These are phyloP conservation scores for Ectemnius lituratus DNA, from an alignment of 2,888 invertebrate genomes.

Conservation along the genomic window DNA sequence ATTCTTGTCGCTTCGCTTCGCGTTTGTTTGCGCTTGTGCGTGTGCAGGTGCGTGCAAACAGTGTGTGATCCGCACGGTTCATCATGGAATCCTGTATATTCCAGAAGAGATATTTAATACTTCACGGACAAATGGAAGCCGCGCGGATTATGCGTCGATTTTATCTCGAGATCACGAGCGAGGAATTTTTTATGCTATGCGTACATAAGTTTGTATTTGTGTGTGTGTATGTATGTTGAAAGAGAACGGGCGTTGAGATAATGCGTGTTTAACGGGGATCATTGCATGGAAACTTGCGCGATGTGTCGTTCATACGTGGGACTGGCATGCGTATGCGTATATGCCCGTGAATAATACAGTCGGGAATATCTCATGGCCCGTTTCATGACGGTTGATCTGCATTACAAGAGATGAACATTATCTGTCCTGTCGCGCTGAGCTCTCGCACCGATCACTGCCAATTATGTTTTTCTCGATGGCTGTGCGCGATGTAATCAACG, in stretches of 20 bases:
- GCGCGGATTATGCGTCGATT: conserved; percentile 46
- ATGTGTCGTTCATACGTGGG: no score
- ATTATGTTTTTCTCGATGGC: no score
- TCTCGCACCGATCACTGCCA: no score
- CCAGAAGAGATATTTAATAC: conserved; percentile 46
- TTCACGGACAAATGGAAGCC: conserved; percentile 35
- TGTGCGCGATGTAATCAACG: no score
- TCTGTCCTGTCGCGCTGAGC: no score
- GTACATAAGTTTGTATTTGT: no score
- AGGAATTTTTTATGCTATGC: conserved; percentile 40
- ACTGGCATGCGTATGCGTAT: no score
- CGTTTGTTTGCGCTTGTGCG: background rate
- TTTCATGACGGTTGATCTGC: background rate
- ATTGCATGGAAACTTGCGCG: no score
- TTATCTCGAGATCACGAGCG: conserved; percentile 46
- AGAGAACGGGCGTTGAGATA: conserved; percentile 4
- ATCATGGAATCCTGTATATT: conserved; percentile 1
- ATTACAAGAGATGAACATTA: background rate
- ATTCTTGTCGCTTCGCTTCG: background rate
- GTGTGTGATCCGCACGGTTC: background rate
- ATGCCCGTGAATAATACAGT: conserved; percentile 13
- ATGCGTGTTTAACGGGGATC: background rate
- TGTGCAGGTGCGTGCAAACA: background rate
- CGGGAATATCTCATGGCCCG: conserved; percentile 24
- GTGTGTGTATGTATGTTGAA: background rate